Base-by-base conservation (phyloP, 2,113 vertebrate genomes). In the Formicarius rufipectus region DNA sequence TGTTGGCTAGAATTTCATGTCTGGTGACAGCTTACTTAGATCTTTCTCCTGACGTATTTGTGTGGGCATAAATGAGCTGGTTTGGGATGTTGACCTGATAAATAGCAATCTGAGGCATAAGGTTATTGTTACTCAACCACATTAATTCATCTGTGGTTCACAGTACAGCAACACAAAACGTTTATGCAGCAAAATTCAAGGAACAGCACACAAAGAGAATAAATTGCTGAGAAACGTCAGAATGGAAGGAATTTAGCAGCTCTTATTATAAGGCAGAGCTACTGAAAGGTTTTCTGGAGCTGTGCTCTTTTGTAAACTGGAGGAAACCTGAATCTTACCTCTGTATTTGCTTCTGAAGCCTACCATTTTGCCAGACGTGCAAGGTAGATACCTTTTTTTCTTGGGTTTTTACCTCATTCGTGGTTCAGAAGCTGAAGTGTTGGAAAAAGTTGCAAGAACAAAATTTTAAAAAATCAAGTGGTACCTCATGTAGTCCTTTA, bases 181-280 rank as follows among this genome's bases (percentile, higher is more conserved):
- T 62, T 95, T 88, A 33, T 80, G 49, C 58, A 66, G 63, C 20
- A 77, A 69, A 88, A 80, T 42, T 73, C 25, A 24, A 76, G 68
- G n/a, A 69, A 22, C 59, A 69, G 37, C 1, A 2, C 22, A 58
- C 25, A 49, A 66, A 83, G 40, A 11, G 27, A 85, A 60, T 79
- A 63, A 89, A 60, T 63, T 73, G 22, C 2, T 2, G 44, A 68
- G 49, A 13, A 79, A 6, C 0, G 0, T 79, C 16, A 59, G 3
- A 42, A 39, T n/a, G 52, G 53, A 68, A 82, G 49, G 35, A 85
- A 52, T 85, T 72, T 17, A 73, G 17, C n/a, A 87, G n/a, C 23
- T 76, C 17, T 63, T 58, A 31, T 14, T 39, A 10, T 31, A 64
- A 75, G 35, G 10, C 27, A 52, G 24, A 49, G 45, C 39, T 82